Evolutionary conservation across 2,113 vertebrate species (phyloP).

Genomic region (Poecile atricapillus): DNA sequence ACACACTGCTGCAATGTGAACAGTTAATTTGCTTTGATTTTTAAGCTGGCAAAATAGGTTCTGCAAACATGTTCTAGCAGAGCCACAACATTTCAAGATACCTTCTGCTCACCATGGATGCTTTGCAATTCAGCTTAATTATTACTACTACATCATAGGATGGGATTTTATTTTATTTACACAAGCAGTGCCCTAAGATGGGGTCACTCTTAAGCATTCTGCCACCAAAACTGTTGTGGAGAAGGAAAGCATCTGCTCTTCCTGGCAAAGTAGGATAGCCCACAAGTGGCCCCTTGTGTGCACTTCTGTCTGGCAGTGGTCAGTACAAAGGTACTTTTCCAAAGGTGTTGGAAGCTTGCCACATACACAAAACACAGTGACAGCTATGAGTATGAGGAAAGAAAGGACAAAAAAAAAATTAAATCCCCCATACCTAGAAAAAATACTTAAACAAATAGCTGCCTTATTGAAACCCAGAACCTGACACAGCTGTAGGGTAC

Average conservation of each 20-base stretch:
- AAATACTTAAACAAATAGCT: background rate
- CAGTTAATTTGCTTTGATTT: background rate
- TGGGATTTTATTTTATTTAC: background rate
- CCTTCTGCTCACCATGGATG: background rate
- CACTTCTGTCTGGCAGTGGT: fast-evolving
- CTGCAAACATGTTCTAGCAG: background rate
- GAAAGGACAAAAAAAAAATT: background rate
- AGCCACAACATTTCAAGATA: background rate
- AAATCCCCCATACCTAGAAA: background rate
- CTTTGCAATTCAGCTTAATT: background rate
- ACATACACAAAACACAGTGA: background rate
- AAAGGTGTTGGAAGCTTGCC: background rate
- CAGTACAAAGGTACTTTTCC: background rate
- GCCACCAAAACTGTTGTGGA: background rate
- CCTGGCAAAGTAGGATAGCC: background rate
- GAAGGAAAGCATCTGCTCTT: background rate
- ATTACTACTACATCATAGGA: background rate
- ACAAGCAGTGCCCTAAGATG: background rate
- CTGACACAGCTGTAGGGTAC: fast-evolving
- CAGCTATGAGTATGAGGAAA: background rate
- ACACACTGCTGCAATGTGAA: fast-evolving
- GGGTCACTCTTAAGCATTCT: background rate
- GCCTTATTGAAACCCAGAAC: background rate
- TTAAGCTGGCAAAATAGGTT: background rate
- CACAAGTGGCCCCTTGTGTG: background rate